Conservation (phyloP, 2,888 invertebrate species). For the Acronicta alni region DNA sequence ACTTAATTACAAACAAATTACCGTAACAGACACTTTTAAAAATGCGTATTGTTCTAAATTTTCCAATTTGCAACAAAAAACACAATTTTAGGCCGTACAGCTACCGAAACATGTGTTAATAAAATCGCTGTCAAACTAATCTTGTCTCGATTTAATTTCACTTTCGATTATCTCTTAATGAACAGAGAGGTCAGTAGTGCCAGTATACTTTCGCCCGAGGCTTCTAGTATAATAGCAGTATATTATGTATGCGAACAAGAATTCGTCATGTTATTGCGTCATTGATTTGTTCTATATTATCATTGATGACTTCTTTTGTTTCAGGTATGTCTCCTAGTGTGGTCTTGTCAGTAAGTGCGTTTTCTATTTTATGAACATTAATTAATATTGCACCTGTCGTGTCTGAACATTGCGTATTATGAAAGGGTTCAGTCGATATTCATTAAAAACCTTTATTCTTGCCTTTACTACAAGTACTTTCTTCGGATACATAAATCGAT, state of each 20-base stretch:
- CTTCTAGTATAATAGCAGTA: constrained; percentile 71
- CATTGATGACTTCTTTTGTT: constrained; percentile 64
- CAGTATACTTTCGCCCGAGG: constrained; percentile 81
- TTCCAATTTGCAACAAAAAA: constrained; percentile 22
- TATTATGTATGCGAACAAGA: constrained; percentile 67
- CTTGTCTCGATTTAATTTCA: constrained; percentile 82
- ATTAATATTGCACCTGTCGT: constrained; percentile 3
- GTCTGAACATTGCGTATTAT: background rate
- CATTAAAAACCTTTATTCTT: background rate
- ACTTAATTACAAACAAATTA: constrained; percentile 28
- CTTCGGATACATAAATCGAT: no score
- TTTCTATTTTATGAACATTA: constrained; percentile 19
- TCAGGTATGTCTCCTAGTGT: constrained; percentile 70
- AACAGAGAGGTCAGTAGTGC: constrained; percentile 80
- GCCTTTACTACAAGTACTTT: no score
- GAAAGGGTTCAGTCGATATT: constrained; percentile 8
- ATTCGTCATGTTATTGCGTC: constrained; percentile 70
- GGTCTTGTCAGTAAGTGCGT: constrained; percentile 28
- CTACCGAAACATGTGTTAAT: constrained; percentile 69
- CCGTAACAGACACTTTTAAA: constrained; percentile 3
- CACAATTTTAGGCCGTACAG: constrained; percentile 20
- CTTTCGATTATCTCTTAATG: constrained; percentile 85
- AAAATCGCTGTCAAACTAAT: constrained; percentile 75
- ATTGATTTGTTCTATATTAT: constrained; percentile 54
- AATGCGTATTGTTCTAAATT: constrained; percentile 10